Evolutionary conservation across 1,140 invertebrate species (phyloP).

Genomic region (Riptortus pedestris): DNA sequence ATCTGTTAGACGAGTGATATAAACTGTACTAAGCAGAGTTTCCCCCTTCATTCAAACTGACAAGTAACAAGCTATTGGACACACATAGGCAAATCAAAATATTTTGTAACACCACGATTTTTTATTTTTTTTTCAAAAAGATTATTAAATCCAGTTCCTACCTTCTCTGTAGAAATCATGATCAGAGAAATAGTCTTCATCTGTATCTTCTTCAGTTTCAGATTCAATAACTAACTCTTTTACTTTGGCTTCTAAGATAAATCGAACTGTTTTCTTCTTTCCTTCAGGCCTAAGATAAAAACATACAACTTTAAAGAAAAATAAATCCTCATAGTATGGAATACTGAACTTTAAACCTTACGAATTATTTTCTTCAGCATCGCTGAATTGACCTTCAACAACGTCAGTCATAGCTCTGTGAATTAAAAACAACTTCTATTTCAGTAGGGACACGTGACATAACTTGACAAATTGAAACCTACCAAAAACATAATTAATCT

Average conservation of each 20-base stretch:
- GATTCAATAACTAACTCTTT: background rate
- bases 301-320: background rate
- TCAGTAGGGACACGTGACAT: too few species aligned
- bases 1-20: too few species aligned
- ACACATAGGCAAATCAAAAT: background rate
- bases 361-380: slow-evolving; percentile 26
- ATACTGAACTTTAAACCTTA: background rate
- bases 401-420: slow-evolving; percentile 24
- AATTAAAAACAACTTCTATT: too few species aligned
- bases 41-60: too few species aligned
- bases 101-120: background rate
- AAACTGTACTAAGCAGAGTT: too few species aligned
- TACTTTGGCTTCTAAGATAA: background rate
- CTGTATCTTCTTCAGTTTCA: background rate
- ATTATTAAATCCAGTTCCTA: background rate
- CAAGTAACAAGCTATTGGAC: too few species aligned
- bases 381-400: slow-evolving; percentile 30
- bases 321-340: background rate
- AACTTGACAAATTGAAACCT: too few species aligned
- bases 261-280: background rate
- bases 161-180: slow-evolving; percentile 6
- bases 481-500: too few species aligned
- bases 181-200: slow-evolving; percentile 19
- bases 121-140: background rate
- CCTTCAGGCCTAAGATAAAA: background rate